Evolutionary conservation across 2,888 invertebrate genomes (phyloP).

Genomic region (Aromia moschata): DNA sequence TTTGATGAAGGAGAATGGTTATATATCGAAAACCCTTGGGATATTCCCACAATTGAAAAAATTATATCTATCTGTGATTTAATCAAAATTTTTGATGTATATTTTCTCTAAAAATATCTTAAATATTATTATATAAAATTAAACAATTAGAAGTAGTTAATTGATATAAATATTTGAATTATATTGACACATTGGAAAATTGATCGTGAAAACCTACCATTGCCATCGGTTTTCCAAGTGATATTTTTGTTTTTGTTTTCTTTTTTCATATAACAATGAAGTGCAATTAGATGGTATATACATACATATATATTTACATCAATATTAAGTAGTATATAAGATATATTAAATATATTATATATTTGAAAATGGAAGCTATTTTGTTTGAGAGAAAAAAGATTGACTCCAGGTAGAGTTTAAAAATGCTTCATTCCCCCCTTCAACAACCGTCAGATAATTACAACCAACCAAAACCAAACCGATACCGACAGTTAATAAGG

Average conservation of each 20-base stretch:
- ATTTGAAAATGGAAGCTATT: constrained; percentile 67
- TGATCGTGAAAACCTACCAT: constrained; percentile 39
- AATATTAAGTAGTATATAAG: constrained; percentile 65
- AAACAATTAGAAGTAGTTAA: constrained; percentile 63
- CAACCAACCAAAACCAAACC: constrained; percentile 66
- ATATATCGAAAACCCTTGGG: constrained; percentile 57
- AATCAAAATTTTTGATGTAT: constrained; percentile 70
- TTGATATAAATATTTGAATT: constrained; percentile 55
- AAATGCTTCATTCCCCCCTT: constrained; percentile 61
- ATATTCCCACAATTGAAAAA: constrained; percentile 60
- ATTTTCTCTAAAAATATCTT: constrained; percentile 69
- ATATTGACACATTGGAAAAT: constrained; percentile 45
- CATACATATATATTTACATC: constrained; percentile 68
- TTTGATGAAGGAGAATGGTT: constrained; percentile 60
- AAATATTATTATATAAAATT: constrained; percentile 64
- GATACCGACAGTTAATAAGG: constrained; percentile 68
- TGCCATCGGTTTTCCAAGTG: constrained; percentile 49
- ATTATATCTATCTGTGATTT: constrained; percentile 70
- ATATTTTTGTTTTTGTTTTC: constrained; percentile 50
- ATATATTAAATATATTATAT: constrained; percentile 66
- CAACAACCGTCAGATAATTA: constrained; percentile 63
- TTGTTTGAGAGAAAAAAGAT: constrained; percentile 75
- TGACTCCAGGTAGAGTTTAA: constrained; percentile 66
- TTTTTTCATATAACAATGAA: constrained; percentile 67
- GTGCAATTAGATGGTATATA: constrained; percentile 72